These are phyloP conservation scores for Australoheros facetus DNA, from an alignment of 2,797 vertebrate genomes.

Conservation along the genomic window DNA sequence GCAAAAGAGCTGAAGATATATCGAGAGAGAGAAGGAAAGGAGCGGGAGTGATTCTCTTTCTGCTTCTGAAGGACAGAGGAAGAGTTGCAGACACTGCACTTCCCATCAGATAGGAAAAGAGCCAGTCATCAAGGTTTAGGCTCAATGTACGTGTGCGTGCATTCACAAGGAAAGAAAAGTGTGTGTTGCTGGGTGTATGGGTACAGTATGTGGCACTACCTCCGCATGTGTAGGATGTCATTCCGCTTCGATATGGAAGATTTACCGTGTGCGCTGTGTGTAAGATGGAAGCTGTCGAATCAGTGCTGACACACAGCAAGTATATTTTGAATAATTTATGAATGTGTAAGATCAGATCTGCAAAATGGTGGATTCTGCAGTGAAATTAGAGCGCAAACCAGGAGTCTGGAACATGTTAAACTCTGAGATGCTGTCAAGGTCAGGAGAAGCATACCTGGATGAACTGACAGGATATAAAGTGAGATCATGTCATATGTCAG, in stretches of 20 bases:
- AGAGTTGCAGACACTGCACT: constrained; percentile 73
- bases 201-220: neutral
- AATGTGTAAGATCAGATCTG: constrained; percentile 52
- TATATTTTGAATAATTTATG: constrained; percentile 64
- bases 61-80: constrained; percentile 69
- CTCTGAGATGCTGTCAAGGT: constrained; percentile 25
- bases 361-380: constrained; percentile 46
- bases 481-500: constrained; percentile 15
- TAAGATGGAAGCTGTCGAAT: constrained; percentile 50
- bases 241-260: constrained; percentile 20
- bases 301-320: constrained; percentile 51
- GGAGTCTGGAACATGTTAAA: neutral
- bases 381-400: constrained; percentile 35
- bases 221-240: constrained; percentile 34
- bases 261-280: constrained; percentile 8
- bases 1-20: constrained; percentile 35
- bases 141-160: constrained; percentile 5
- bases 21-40: neutral
- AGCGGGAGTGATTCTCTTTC: constrained; percentile 41
- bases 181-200: neutral
- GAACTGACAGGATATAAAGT: neutral
- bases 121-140: constrained; percentile 73
- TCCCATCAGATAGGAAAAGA: constrained; percentile 75
- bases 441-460: neutral
- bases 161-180: neutral